phyloP scores from a whole-genome alignment of 2,797 vertebrate genomes.

The Microctenopoma lineatum region DNA sequence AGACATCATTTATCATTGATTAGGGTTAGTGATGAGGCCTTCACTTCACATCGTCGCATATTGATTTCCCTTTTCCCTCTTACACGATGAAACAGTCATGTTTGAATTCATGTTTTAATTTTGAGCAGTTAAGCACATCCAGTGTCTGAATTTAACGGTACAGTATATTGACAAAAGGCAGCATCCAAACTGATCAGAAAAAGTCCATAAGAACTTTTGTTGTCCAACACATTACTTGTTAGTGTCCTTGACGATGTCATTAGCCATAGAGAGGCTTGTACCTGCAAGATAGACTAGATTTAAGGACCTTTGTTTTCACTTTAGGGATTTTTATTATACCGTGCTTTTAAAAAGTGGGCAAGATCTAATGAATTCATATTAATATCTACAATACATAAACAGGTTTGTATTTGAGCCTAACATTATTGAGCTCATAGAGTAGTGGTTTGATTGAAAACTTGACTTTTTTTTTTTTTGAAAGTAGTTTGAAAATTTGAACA shows the following conservation, averaged over 20 bases:
- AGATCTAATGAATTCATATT: not conserved
- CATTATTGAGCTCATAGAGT: not conserved
- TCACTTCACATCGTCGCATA: slow-evolving; percentile 15
- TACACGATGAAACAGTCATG: not conserved
- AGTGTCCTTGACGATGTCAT: slow-evolving; percentile 81
- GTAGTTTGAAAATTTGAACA: not conserved
- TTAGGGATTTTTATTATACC: not conserved
- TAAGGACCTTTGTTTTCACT: slow-evolving; percentile 7
- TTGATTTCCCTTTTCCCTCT: slow-evolving; percentile 2
- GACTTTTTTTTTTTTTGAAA: not conserved
- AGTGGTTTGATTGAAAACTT: slow-evolving; percentile 4
- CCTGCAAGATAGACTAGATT: slow-evolving; percentile 30
- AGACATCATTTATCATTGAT: slow-evolving; percentile 25
- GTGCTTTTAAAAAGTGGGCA: not conserved
- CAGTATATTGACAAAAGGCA: slow-evolving; percentile 1
- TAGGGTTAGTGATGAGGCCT: slow-evolving; percentile 29
- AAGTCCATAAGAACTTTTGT: slow-evolving; percentile 37
- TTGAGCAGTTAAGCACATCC: slow-evolving; percentile 2
- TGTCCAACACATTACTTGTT: slow-evolving; percentile 48
- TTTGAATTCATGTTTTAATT: slow-evolving; percentile 2
- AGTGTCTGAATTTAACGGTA: slow-evolving; percentile 1
- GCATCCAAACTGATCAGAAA: slow-evolving; percentile 15
- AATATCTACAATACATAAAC: not conserved
- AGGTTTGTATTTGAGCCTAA: not conserved
- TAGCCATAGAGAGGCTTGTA: slow-evolving; percentile 56